These are phyloP conservation scores for Nemopilema nomurai DNA, from an alignment of 30 jellyfish, hydroid and myxozoan genomes.

Conservation along the genomic window DNA sequence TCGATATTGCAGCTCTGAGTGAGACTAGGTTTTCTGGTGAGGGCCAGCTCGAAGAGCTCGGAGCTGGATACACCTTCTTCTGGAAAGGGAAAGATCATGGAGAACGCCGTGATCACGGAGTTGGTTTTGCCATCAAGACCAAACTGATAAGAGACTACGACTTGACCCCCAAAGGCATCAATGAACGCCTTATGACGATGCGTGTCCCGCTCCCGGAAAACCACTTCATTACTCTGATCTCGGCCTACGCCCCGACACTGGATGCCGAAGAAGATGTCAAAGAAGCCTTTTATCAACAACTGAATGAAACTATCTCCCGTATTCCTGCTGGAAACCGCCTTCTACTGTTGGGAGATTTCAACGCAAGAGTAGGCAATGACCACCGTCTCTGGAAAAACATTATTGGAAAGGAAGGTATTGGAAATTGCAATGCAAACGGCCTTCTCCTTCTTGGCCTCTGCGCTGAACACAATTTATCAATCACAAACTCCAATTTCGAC, in stretches of 20 bases:
- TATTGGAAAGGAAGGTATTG: conserved; percentile 32
- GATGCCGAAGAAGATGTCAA: no score
- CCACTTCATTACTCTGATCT: conserved; percentile 7
- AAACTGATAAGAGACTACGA: no score
- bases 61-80: conserved; percentile 36
- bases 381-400: conserved; percentile 18
- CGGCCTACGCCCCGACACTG: conserved; percentile 40
- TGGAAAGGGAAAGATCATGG: conserved; percentile 23
- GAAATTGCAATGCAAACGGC: conserved; percentile 45
- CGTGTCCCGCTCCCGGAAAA: conserved; percentile 10
- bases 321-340: no score
- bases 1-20: conserved; percentile 39
- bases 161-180: not conserved
- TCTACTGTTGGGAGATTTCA: no score
- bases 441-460: conserved; percentile 27
- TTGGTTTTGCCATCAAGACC: conserved; percentile 28
- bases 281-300: no score
- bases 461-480: conserved; percentile 6
- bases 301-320: no score
- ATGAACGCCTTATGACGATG: conserved; percentile 21
- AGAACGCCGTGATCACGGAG: not conserved
- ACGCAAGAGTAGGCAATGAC: conserved; percentile 36
- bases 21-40: conserved; percentile 29
- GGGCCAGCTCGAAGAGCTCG: conserved; percentile 1
- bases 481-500: conserved; percentile 36